A percentile compares a stretch with the other conserved stretches of the same genome.
Evolutionary conservation across 2,888 invertebrate species (phyloP).

Genomic region (Empis stercorea): DNA sequence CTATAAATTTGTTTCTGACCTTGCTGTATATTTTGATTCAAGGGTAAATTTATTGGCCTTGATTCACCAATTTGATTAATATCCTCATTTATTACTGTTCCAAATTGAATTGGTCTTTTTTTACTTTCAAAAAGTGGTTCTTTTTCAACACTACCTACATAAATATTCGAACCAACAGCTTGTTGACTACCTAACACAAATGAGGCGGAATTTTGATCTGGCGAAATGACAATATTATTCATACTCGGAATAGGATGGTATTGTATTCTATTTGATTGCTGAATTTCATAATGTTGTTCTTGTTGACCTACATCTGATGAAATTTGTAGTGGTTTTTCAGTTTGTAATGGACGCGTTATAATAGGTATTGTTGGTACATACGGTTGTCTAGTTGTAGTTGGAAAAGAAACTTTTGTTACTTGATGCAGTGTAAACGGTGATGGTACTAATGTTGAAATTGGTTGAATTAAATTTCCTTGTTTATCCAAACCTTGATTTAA

Average conservation of each 20-base stretch:
- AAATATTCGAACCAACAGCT: conserved; percentile 38
- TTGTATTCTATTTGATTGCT: conserved; percentile 33
- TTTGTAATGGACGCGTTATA: conserved; percentile 1
- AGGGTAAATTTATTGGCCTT: not conserved
- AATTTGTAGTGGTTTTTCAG: conserved; percentile 5
- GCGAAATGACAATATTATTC: conserved; percentile 50
- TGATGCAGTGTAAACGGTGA: conserved; percentile 29
- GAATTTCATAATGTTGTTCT: conserved; percentile 25
- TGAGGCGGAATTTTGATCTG: conserved; percentile 49
- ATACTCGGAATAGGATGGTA: conserved; percentile 39
- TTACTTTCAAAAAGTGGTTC: conserved; percentile 37
- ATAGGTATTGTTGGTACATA: conserved; percentile 1
- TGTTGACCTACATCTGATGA: conserved; percentile 12
- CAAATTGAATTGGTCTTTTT: conserved; percentile 28
- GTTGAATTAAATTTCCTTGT: conserved; percentile 30
- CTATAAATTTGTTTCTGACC: not conserved
- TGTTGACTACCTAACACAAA: conserved; percentile 52
- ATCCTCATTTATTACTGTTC: conserved; percentile 29
- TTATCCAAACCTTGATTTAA: conserved; percentile 27
- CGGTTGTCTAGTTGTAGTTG: conserved; percentile 7
- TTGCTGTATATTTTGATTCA: not conserved
- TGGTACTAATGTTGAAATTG: conserved; percentile 27
- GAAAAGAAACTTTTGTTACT: conserved; percentile 1
- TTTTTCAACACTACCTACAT: conserved; percentile 38
- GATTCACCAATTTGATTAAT: conserved; percentile 17